Evolutionary conservation across 2,888 invertebrate genomes (phyloP), one percentile per base, ranked within the genome.

Genomic region (Temnothorax rugatulus): DNA sequence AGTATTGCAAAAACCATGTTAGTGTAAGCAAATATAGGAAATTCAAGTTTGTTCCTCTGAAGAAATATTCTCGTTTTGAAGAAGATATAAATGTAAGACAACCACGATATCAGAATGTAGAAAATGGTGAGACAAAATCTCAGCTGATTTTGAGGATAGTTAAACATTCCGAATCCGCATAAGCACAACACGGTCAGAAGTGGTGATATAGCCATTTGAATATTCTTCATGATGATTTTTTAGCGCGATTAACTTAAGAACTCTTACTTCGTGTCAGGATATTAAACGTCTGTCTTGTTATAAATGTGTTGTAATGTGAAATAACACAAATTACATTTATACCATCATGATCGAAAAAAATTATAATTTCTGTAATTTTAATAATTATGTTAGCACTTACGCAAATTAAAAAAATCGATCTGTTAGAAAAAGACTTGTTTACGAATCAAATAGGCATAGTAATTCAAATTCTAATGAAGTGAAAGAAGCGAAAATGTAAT

Each of bases 141-240:
- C 18, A n/a, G 21, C 21, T 21, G 64, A 18, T 41, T 52, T 38
- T 41, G 64, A 11, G 76, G 38, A 25, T 52, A 76, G 41, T 41
- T 38, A 41, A 76, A 52, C 52, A 76, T 52, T 13, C 38, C 50
- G 18, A 54, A 13, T 29, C 76, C 76, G 25, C 76, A 64, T 25
- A 66, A 41, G 13, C 52, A 52, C 64, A 76, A 38, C 21, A 50
- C 18, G 3, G 29, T 8, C 1, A n/a, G 52, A 52, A 76, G 64
- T 34, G 64, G 52, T 64, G 15, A 64, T 64, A 64, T 25, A 41
- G 52, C 38, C 2, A 18, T 52, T 54, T 41, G 38, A 38, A 76
- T 18, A 66, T 64, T 29, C 8, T 64, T 54, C 50, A 76, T 76
- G n/a, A 0, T 8, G 13, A 64, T 41, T 64, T 52, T 34, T 47